Conservation (phyloP, 2,797 vertebrate genomes). For the Oreonectes daqikongensis region DNA sequence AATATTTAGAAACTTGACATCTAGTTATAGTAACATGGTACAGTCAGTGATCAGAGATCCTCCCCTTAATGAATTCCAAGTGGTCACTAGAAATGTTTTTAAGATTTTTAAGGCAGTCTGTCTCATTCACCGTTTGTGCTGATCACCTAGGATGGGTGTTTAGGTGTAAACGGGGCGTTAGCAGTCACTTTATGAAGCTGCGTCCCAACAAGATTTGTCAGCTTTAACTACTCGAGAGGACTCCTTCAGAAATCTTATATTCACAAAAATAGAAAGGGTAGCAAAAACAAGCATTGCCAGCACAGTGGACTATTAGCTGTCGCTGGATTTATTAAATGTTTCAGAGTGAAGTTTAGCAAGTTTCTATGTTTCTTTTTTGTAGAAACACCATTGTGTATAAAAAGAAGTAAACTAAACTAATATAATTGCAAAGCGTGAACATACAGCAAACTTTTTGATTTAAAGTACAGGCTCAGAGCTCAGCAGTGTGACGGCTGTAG, state of each 20-base stretch:
- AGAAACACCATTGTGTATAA: too few relatives aligned
- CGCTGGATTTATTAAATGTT: background rate
- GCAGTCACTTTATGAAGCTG: background rate
- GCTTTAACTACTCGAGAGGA: background rate
- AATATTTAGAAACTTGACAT: too few relatives aligned
- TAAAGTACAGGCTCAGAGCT: too few relatives aligned
- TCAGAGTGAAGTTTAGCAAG: background rate
- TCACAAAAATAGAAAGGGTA: background rate
- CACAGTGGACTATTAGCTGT: background rate
- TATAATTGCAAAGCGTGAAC: background rate
- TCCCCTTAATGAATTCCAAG: background rate
- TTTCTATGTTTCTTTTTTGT: background rate
- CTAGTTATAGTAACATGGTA: too few relatives aligned
- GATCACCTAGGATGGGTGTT: background rate
- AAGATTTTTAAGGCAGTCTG: too few relatives aligned
- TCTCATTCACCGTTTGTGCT: background rate
- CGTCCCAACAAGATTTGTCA: background rate
- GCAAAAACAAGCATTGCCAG: background rate
- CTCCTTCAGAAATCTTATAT: background rate
- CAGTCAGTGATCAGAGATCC: background rate
- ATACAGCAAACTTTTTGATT: background rate
- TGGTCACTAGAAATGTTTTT: too few relatives aligned
- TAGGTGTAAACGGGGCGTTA: background rate
- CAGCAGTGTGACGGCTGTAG: too few relatives aligned
- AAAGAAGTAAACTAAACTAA: background rate